A percentile compares a stretch with the other conserved stretches of the same genome.
Conservation (phyloP, 2,888 invertebrate species). For the Dolichopus griseipennis region DNA sequence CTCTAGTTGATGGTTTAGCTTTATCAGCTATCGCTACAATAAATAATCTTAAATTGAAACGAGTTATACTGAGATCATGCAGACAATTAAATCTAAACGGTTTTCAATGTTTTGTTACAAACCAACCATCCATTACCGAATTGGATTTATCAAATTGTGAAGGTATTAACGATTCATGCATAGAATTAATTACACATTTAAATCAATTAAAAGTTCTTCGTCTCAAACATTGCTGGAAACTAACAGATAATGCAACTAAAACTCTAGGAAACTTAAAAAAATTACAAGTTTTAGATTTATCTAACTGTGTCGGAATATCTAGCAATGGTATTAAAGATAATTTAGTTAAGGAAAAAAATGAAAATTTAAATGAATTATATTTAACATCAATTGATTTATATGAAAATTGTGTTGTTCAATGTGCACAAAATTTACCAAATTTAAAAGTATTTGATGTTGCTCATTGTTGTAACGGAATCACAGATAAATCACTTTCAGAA, state of each 20-base stretch:
- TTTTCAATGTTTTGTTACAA: constrained; percentile 29
- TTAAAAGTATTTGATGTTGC: constrained; percentile 55
- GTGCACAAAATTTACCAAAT: constrained; percentile 51
- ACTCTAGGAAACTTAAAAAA: constrained; percentile 49
- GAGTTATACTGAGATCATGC: constrained; percentile 32
- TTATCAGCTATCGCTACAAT: constrained; percentile 49
- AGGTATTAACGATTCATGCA: constrained; percentile 55
- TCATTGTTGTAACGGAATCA: constrained; percentile 62
- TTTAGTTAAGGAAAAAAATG: constrained; percentile 46
- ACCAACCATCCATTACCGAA: constrained; percentile 48
- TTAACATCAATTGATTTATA: constrained; percentile 54
- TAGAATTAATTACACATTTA: constrained; percentile 53
- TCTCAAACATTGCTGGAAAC: constrained; percentile 54
- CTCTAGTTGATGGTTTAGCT: constrained; percentile 57
- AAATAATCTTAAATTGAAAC: constrained; percentile 35
- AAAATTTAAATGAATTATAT: constrained; percentile 47
- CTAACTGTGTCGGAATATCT: constrained; percentile 57
- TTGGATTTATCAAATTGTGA: constrained; percentile 57
- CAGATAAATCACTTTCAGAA: constrained; percentile 58
- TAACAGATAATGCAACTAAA: constrained; percentile 54
- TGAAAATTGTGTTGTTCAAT: constrained; percentile 52
- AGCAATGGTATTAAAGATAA: constrained; percentile 54
- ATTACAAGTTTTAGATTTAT: constrained; percentile 54
- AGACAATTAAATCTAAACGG: constrained; percentile 32
- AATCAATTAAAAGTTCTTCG: constrained; percentile 51